Percentiles rank a stretch among this genome's conserved stretches.
Evolutionary conservation across 1,140 invertebrate species (phyloP).

Genomic region (Bombus polaris): DNA sequence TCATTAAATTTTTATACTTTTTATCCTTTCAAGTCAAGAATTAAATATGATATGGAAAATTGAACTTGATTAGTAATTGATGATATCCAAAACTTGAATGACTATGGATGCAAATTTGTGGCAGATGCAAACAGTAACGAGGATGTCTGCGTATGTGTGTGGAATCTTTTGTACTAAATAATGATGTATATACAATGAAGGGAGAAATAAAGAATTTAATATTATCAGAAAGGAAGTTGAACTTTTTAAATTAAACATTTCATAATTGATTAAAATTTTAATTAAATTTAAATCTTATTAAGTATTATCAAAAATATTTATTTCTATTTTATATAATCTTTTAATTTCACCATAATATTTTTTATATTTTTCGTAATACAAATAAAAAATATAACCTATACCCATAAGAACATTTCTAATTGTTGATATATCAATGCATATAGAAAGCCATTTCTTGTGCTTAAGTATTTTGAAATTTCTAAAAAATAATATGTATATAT

Average conservation of each 20-base stretch:
- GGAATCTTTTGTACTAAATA: slow-evolving; percentile 69
- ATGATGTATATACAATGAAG: slow-evolving; percentile 63
- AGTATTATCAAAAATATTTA: not conserved
- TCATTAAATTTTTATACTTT: slow-evolving; percentile 41
- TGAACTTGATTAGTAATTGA: not conserved
- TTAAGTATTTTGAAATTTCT: not conserved
- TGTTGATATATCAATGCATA: not conserved
- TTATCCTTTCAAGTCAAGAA: not conserved
- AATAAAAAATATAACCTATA: not conserved
- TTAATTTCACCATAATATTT: not conserved
- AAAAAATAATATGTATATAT: not conserved
- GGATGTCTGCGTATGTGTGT: slow-evolving; percentile 39
- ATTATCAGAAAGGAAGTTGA: slow-evolving; percentile 49
- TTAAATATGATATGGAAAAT: slow-evolving; percentile 3
- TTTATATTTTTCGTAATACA: not conserved
- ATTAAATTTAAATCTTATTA: not conserved
- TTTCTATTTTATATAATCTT: not conserved
- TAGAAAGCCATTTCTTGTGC: not conserved
- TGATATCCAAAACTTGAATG: slow-evolving; percentile 3
- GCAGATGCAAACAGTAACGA: slow-evolving; percentile 8
- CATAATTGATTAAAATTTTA: not conserved
- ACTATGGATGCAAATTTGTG: slow-evolving; percentile 14
- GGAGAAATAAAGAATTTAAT: slow-evolving; percentile 69
- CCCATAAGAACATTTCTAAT: not conserved
- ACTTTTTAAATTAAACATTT: no score